Percentiles rank a stretch among this genome's conserved stretches.
Conservation (phyloP, 2,113 vertebrate genomes). For the Lophotis ruficrista region DNA sequence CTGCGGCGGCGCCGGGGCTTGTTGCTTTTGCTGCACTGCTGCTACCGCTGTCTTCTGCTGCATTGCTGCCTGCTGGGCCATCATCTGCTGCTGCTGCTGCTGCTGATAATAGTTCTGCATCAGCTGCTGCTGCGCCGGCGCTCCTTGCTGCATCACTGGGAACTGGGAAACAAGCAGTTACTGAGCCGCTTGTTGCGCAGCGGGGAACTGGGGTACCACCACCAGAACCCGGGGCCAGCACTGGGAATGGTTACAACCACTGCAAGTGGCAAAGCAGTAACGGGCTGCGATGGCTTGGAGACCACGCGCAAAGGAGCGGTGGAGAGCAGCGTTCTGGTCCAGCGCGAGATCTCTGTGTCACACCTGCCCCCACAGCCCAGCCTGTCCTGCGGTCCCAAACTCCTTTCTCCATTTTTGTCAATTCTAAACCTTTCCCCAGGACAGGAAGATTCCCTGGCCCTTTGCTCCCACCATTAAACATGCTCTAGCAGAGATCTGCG, state of each 20-base stretch:
- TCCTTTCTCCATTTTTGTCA: neutral
- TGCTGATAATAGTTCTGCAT: slow-evolving; percentile 81
- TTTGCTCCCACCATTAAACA: neutral
- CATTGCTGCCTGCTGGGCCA: slow-evolving; percentile 76
- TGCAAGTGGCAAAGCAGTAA: neutral
- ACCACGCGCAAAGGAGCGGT: neutral
- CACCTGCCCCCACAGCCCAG: neutral
- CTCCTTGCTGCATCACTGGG: slow-evolving; percentile 73
- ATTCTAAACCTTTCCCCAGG: neutral
- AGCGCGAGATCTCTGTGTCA: fast-evolving
- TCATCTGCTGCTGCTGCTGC: slow-evolving; percentile 74
- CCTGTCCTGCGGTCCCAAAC: neutral
- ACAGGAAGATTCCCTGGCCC: neutral
- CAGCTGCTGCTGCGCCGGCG: slow-evolving; percentile 69
- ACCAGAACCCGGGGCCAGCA: neutral
- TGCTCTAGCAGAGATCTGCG: neutral
- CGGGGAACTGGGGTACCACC: slow-evolving; percentile 27
- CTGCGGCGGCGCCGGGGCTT: neutral
- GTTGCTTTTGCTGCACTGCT: slow-evolving; percentile 51
- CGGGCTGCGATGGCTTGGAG: neutral
- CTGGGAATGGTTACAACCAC: neutral
- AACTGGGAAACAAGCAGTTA: slow-evolving; percentile 68
- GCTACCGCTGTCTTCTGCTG: slow-evolving; percentile 69
- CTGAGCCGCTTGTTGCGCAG: neutral
- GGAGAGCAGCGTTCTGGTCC: neutral